Conservation (phyloP, 1,140 invertebrate genomes). For the Cotesia typhae region DNA sequence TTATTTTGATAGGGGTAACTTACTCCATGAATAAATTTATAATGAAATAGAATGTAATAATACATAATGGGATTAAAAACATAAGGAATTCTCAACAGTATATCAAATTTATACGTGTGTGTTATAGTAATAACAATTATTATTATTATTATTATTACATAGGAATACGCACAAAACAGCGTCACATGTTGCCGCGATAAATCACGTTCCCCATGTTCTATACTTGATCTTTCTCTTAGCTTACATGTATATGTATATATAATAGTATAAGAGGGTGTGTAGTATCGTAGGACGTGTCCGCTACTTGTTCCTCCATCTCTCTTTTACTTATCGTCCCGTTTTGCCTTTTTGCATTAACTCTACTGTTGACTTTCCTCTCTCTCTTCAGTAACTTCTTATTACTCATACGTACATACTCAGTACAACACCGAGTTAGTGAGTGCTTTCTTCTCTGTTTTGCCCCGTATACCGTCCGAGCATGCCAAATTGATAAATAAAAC, state of each 20-base stretch:
- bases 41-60: no score
- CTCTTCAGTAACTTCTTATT: no score
- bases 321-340: not conserved
- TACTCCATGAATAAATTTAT: no score
- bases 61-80: no score
- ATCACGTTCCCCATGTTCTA: constrained; percentile 45
- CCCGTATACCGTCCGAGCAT: not conserved
- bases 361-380: no score
- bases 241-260: no score
- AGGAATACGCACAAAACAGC: constrained; percentile 57
- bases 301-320: not conserved
- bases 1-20: no score
- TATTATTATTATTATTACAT: not conserved
- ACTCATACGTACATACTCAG: no score
- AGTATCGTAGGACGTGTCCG: constrained; percentile 15
- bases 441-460: no score
- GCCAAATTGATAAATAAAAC: constrained; percentile 36
- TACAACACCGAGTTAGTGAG: no score
- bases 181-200: constrained; percentile 60
- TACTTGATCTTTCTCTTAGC: constrained; percentile 11
- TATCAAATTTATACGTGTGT: constrained; percentile 38
- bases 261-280: not conserved
- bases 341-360: not conserved
- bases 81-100: constrained; percentile 51
- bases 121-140: no score